Base-by-base conservation (phyloP, 2,888 invertebrate species). In the Drepanosiphum platanoidis region DNA sequence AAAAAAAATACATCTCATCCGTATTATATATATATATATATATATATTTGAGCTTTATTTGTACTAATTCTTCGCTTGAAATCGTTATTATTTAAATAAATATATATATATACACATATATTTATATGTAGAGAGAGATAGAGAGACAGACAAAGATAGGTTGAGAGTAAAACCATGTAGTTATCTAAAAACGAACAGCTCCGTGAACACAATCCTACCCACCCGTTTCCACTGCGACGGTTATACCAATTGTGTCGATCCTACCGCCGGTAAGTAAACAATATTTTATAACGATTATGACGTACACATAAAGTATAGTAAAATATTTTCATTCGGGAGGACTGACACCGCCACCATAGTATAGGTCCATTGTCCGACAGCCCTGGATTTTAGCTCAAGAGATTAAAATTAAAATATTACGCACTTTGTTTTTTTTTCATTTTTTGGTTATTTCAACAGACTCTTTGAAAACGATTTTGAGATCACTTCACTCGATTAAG, bases 21-120 rank as follows among this genome's bases (percentile, higher is more conserved):
- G 9, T 32, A 30, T 34, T n/a, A 77, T 22, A 8, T 58, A 61
- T 30, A 27, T 13, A 64, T 13, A 64, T n/a, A 58, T 8, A n/a
- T 58, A 77, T 11, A 22, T 52, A 74, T 77, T 77, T 77, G 75
- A 77, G 75, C 75, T 77, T 77, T 27, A 18, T 27, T 36, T 58
- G 36, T 77, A 61, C 75, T 61, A 27, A 58, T 61, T 66, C 5
- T 66, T 66, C 18, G 18, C 66, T 66, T 32, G 32, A 64, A 64
- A 64, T 64, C 3, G 64, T 27, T 30, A 52, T 52, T 5, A 2
- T 52, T 18, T 18, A 18, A 5, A 52, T 18, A 5, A 18, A 2
- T 52, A 52, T 18, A 18, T 18, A 52, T 18, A 5, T 52, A 22
- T 52, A 1, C 3, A 52, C 52, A 52, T 15, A 11, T 9, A 46